These are phyloP conservation scores for Siphonodentalium dalli DNA, from an alignment of 2,888 invertebrate species.

Conservation along the genomic window DNA sequence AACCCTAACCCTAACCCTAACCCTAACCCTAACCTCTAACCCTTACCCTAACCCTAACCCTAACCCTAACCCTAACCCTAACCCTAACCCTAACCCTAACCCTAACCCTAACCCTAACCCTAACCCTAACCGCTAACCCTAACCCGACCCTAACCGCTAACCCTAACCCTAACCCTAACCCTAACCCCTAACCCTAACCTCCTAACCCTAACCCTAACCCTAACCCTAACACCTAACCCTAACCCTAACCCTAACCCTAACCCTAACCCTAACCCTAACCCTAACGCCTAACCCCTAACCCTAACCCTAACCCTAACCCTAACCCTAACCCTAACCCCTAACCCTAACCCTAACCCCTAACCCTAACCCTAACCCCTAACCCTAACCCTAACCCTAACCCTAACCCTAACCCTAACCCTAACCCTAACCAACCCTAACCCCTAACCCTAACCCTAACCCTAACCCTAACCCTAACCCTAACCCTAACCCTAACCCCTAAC, in stretches of 20 bases:
- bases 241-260: constrained; percentile 21
- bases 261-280: constrained; percentile 17
- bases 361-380: constrained; percentile 9
- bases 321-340: no score
- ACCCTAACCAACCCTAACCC: constrained; percentile 19
- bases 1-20: constrained; percentile 18
- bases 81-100: constrained; percentile 23
- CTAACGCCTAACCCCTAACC: no score
- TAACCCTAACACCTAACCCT: no score
- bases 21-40: no score
- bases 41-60: constrained; percentile 24
- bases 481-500: no score
- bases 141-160: constrained; percentile 7
- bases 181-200: constrained; percentile 17
- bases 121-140: constrained; percentile 23
- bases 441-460: no score
- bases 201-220: constrained; percentile 2
- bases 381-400: constrained; percentile 32
- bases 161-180: constrained; percentile 16
- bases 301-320: constrained; percentile 22
- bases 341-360: constrained; percentile 19
- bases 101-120: constrained; percentile 24
- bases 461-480: constrained; percentile 23
- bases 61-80: constrained; percentile 23
- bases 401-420: constrained; percentile 28